Evolutionary conservation across 2,113 vertebrate genomes (phyloP).

Genomic region (Macquaria australasica): DNA sequence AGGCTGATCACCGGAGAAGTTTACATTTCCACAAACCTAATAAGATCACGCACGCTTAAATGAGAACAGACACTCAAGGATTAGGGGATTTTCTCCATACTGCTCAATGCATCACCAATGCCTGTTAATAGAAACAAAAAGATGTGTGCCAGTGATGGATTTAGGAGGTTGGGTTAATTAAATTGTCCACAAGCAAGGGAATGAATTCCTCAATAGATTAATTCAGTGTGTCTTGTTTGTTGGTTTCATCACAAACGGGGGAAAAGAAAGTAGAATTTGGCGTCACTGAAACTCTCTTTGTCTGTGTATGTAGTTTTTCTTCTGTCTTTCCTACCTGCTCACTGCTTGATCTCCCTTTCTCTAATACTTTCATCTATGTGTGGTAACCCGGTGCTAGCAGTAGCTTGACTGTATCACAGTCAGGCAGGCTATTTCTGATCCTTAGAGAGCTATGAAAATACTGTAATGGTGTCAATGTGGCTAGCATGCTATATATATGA

Average conservation of each 20-base stretch:
- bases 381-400: neutral
- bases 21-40: constrained; percentile 15
- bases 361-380: constrained; percentile 1
- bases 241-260: constrained; percentile 3
- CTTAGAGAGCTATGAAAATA: constrained; percentile 13
- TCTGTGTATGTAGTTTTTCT: neutral
- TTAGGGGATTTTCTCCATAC: constrained; percentile 2
- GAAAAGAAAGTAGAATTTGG: neutral
- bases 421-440: constrained; percentile 16
- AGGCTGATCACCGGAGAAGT: constrained; percentile 21
- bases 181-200: neutral
- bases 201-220: neutral
- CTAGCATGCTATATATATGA: neutral
- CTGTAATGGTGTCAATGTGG: neutral
- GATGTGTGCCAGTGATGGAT: neutral
- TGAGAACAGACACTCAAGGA: constrained; percentile 2
- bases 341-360: neutral
- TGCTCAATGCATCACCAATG: neutral
- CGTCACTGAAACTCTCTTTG: neutral
- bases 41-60: constrained; percentile 16
- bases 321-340: neutral
- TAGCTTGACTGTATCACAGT: constrained; percentile 18
- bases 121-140: constrained; percentile 14
- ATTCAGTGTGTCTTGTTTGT: constrained; percentile 10
- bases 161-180: constrained; percentile 15